Conservation (phyloP, 2,797 vertebrate species). For the Sebastes ruberrimus region DNA sequence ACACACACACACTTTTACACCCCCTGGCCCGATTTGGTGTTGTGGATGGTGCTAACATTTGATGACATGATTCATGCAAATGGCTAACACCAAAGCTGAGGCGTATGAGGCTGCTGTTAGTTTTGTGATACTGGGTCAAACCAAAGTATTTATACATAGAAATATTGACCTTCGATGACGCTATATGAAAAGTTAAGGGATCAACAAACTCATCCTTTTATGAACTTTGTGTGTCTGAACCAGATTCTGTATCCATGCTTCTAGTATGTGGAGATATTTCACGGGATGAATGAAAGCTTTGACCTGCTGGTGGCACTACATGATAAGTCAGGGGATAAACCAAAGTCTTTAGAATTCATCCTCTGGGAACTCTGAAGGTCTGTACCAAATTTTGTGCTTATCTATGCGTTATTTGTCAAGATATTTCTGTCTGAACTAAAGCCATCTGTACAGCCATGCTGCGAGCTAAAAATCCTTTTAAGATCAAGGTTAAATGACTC, state of each 20-base stretch:
- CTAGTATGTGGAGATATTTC: background rate
- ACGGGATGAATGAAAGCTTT: background rate
- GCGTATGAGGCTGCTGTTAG: background rate
- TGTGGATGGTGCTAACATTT: background rate
- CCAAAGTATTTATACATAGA: background rate
- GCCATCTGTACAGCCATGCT: background rate
- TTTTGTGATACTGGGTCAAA: background rate
- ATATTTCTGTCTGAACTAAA: background rate
- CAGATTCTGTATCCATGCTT: background rate
- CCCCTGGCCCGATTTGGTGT: background rate
- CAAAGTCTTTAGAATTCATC: background rate
- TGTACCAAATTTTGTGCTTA: background rate
- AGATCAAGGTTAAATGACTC: conserved; percentile 16
- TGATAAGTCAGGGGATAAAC: background rate
- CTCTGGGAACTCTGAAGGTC: background rate
- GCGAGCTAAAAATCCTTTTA: background rate
- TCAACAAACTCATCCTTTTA: background rate
- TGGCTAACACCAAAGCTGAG: background rate
- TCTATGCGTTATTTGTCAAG: background rate
- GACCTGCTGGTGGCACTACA: background rate
- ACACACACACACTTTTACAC: background rate
- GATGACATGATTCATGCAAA: background rate
- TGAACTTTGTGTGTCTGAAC: background rate
- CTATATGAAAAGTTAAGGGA: background rate
- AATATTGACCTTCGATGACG: background rate